A percentile compares a stretch with the other conserved stretches of the same genome.
These are phyloP conservation scores for Steinernema hermaphroditum DNA, from an alignment of 2,888 invertebrate species.

Conservation along the genomic window DNA sequence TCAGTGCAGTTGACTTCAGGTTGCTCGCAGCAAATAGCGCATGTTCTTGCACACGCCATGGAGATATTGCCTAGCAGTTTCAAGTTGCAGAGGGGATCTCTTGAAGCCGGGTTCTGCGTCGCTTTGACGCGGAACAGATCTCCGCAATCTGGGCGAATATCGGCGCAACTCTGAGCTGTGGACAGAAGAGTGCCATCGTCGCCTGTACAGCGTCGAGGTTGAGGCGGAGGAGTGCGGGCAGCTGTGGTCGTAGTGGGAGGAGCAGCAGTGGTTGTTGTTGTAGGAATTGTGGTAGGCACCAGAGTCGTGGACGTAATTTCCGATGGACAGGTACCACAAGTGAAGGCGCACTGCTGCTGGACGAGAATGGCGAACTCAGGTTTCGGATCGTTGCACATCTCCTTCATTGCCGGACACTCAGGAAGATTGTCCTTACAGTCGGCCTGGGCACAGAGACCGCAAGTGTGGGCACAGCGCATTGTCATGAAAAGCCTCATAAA, in stretches of 20 bases:
- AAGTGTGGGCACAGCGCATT: too few relatives aligned
- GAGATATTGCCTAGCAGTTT: slow-evolving; percentile 48
- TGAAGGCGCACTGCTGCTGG: background rate
- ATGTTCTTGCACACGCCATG: slow-evolving; percentile 46
- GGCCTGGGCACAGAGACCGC: too few relatives aligned
- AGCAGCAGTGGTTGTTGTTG: background rate
- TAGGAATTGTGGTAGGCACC: too few relatives aligned
- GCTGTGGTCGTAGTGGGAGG: background rate
- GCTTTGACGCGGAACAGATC: background rate
- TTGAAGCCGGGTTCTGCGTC: background rate
- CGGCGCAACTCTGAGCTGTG: background rate
- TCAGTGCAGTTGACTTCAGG: slow-evolving; percentile 44
- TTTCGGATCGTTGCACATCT: background rate
- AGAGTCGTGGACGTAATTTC: too few relatives aligned
- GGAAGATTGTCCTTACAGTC: too few relatives aligned
- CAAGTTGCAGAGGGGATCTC: slow-evolving; percentile 47
- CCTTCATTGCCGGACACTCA: background rate
- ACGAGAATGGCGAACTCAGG: background rate
- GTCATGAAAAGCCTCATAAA: too few relatives aligned
- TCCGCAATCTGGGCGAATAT: background rate
- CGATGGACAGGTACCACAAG: background rate
- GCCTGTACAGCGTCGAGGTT: background rate
- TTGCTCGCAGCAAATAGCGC: slow-evolving; percentile 51
- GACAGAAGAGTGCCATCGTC: background rate
- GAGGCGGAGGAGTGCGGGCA: too few relatives aligned